Percentiles rank a stretch among this genome's conserved stretches.
These are phyloP conservation scores for Taphrorychus bicolor DNA, from an alignment of 2,888 invertebrate genomes.

Conservation along the genomic window DNA sequence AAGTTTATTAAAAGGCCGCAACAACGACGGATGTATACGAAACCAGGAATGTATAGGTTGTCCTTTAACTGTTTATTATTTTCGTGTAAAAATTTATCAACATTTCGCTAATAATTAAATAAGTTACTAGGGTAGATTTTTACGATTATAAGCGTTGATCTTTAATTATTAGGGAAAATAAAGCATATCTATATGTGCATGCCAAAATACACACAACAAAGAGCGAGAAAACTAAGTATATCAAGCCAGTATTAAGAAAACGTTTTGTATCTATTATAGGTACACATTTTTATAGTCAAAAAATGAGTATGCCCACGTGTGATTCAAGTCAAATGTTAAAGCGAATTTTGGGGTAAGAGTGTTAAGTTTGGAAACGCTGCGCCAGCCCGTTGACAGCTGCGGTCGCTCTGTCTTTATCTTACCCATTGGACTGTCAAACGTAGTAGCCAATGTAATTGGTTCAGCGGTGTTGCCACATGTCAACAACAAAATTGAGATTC, in stretches of 20 bases:
- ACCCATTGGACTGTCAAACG: no score
- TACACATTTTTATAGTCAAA: no score
- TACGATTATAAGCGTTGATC: constrained; percentile 37
- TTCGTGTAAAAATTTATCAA: constrained; percentile 35
- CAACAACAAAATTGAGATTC: no score
- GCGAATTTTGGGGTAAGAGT: no score
- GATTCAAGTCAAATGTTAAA: no score
- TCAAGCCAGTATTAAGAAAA: constrained; percentile 7
- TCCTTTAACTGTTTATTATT: constrained; percentile 35
- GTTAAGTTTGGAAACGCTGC: no score
- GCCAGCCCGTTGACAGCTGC: no score
- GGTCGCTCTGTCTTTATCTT: no score
- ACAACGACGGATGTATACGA: constrained; percentile 36
- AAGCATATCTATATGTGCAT: constrained; percentile 10
- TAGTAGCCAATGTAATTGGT: no score
- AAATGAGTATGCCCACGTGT: no score
- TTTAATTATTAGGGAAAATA: constrained; percentile 33
- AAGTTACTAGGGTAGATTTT: constrained; percentile 38
- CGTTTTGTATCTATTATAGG: constrained; percentile 1
- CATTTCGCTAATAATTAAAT: constrained; percentile 22
- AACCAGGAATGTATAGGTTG: constrained; percentile 39
- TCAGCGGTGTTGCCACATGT: no score
- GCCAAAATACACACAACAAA: not conserved
- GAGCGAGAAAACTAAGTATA: constrained; percentile 2
- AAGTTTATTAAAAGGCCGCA: not conserved